phyloP scores from a whole-genome alignment of 2,888 invertebrate species.

The Sturmia bella region DNA sequence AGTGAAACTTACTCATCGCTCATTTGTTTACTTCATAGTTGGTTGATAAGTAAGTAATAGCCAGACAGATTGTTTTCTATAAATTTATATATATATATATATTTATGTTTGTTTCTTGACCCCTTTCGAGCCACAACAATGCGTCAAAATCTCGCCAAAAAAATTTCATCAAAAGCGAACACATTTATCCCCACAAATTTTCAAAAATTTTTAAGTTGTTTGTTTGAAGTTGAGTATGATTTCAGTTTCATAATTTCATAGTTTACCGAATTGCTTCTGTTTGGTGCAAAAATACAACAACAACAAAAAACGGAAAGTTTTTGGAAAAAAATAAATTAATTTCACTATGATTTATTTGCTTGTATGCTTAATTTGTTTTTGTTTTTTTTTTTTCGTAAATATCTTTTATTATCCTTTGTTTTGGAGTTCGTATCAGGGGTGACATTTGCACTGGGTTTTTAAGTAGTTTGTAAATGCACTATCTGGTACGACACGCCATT shows the following conservation, averaged over 20 bases:
- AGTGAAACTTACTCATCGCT: too few relatives aligned
- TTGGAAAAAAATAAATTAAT: background rate
- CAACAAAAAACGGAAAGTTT: background rate
- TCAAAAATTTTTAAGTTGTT: background rate
- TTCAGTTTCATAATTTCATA: slow-evolving; percentile 23
- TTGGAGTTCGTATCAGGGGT: slow-evolving; percentile 98
- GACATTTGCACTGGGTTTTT: slow-evolving; percentile 92
- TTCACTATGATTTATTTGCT: slow-evolving; percentile 30
- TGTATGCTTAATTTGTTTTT: slow-evolving; percentile 28
- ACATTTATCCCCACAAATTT: slow-evolving; percentile 8
- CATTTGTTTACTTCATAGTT: too few relatives aligned
- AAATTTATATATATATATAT: too few relatives aligned
- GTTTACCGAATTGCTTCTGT: slow-evolving; percentile 8
- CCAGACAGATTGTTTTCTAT: too few relatives aligned
- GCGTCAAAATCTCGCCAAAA: slow-evolving; percentile 1
- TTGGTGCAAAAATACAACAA: slow-evolving; percentile 27
- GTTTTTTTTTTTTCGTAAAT: slow-evolving; percentile 48
- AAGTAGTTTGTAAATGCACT: slow-evolving; percentile 98
- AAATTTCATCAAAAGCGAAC: background rate
- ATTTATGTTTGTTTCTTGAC: too few relatives aligned
- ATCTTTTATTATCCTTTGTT: slow-evolving; percentile 79
- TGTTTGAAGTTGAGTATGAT: slow-evolving; percentile 1
- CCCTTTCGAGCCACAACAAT: slow-evolving; percentile 18
- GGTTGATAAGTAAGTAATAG: too few relatives aligned
- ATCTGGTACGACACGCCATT: slow-evolving; percentile 99